Base-by-base conservation (phyloP, 2,888 invertebrate genomes). In the Erebia ligea region DNA sequence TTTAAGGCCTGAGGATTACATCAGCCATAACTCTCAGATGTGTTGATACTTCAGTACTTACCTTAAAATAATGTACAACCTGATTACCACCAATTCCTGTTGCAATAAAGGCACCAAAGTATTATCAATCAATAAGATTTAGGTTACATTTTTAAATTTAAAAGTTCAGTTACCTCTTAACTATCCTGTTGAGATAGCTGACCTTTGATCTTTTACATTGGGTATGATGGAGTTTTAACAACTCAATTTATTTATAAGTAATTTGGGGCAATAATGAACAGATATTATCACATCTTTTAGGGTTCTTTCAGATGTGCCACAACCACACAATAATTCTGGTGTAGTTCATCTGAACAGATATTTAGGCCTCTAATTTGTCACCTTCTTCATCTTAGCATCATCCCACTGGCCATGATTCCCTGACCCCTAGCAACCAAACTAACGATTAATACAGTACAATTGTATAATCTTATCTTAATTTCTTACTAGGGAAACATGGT, bases 241-340 rank as follows among this genome's bases (percentile, higher is more conserved):
- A 52, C 8, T 8, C 15, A 15, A n/a, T 11, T 15, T 48, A 48
- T 15, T 48, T 13, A 52, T 54, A 34, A 34, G 34, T 25, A 8
- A 58, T 45, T 72, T 56, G 57, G 54, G 19, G 48, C 65, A 61
- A 78, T 75, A 68, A 69, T 71, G 73, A 50, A 64, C 34, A 67
- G 40, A 76, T 75, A 81, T 78, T 75, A 81, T 78, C 77, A 80
- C 78, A 78, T 67, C 76, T 69, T 67, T 61, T 67, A 77, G 76
- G 75, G 50, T 15, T 1, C 11, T 45, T 45, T 13, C 45, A 45
- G 45, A 45, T 11, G 13, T 45, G 13, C 13, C 11, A 13, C 13
- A 45, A 45, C 11, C 11, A 45, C 45, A 45, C 42, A 45, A 45
- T 13, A 45, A 45, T 3, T 45, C 11, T 13, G 45, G 13, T 45